Evolutionary conservation across 2,888 invertebrate genomes (phyloP).

Genomic region (Ophion ventricosus): DNA sequence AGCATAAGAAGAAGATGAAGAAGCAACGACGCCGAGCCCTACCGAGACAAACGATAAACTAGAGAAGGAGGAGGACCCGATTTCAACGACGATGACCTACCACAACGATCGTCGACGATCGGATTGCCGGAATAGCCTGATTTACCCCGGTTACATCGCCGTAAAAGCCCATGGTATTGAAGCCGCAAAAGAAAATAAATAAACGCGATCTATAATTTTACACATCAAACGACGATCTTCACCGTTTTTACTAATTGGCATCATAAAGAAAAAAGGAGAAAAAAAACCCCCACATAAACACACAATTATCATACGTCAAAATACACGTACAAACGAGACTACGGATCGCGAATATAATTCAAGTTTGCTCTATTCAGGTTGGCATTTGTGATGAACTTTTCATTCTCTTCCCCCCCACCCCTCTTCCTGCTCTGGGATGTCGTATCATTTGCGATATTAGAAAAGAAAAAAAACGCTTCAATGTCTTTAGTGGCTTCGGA

Average conservation of each 20-base stretch:
- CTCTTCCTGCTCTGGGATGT: not conserved
- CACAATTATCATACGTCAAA: conserved; percentile 9
- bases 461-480: conserved; percentile 24
- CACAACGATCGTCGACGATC: conserved; percentile 54
- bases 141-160: conserved; percentile 66
- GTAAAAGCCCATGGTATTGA: conserved; percentile 65
- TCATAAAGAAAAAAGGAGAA: conserved; percentile 1
- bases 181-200: conserved; percentile 45
- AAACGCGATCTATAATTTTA: conserved; percentile 43
- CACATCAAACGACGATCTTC: conserved; percentile 40
- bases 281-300: conserved; percentile 20
- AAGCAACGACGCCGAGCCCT: conserved; percentile 62
- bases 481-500: conserved; percentile 1
- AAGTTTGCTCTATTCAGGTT: conserved; percentile 4
- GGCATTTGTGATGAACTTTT: not conserved
- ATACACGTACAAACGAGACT: conserved; percentile 32
- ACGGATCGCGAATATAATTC: not conserved
- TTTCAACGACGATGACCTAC: conserved; percentile 67
- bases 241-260: conserved; percentile 43
- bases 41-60: conserved; percentile 44
- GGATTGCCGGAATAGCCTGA: conserved; percentile 67
- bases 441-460: not conserved
- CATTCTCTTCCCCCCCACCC: not conserved
- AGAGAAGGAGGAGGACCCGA: conserved; percentile 49
- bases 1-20: conserved; percentile 10